These are phyloP conservation scores for Synergus itoensis DNA, from an alignment of 2,888 invertebrate species.

Conservation along the genomic window DNA sequence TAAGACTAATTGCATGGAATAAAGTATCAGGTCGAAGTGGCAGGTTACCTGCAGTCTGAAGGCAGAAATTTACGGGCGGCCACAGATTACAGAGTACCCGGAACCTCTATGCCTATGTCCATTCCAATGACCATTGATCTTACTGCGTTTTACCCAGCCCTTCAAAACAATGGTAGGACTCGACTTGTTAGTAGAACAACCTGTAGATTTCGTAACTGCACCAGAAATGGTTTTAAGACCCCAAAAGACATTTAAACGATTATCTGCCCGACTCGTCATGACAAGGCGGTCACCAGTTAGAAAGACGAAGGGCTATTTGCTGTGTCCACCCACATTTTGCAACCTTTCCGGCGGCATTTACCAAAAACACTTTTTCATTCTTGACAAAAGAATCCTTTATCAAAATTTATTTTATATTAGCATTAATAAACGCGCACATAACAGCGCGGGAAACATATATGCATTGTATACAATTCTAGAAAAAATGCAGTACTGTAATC, in stretches of 20 bases:
- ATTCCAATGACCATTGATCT: not conserved
- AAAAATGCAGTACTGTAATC: not conserved
- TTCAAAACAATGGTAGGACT: not conserved
- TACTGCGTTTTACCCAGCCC: not conserved
- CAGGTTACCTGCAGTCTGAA: constrained; percentile 26
- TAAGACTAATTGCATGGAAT: constrained; percentile 28
- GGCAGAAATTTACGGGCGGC: constrained; percentile 19
- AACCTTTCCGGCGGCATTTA: constrained; percentile 32
- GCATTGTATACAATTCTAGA: too few species aligned
- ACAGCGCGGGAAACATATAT: too few species aligned
- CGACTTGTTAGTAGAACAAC: not conserved
- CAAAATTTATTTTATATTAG: too few species aligned
- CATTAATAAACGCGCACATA: too few species aligned
- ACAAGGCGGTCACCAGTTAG: constrained; percentile 47
- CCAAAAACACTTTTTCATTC: constrained; percentile 15
- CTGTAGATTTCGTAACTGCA: constrained; percentile 17
- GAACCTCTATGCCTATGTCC: not conserved
- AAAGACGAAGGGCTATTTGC: constrained; percentile 35
- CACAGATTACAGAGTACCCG: constrained; percentile 32
- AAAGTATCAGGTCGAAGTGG: constrained; percentile 20
- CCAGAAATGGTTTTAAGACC: constrained; percentile 25
- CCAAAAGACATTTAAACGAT: constrained; percentile 33
- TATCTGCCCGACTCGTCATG: constrained; percentile 40
- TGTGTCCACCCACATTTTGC: constrained; percentile 37
- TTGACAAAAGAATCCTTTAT: not conserved